Base-by-base conservation (phyloP, 2,888 invertebrate species). In the Cephus spinipes region DNA sequence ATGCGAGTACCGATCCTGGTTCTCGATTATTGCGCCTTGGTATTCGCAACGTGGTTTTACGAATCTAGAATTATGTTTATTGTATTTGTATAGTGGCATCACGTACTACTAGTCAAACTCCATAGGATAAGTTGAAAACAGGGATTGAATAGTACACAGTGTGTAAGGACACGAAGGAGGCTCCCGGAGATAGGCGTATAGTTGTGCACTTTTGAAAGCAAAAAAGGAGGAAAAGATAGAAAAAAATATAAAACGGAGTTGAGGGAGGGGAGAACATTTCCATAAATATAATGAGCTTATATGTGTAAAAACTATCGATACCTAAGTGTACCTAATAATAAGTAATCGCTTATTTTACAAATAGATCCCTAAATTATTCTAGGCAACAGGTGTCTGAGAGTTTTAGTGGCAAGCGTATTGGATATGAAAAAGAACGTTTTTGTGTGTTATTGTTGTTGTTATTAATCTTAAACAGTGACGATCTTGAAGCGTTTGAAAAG, bases 281-380 rank as follows among this genome's bases (percentile, higher is more conserved):
- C 88, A 87, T 88, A 89, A 90, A 85, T 89, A 86, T 91, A 90
- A 91, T 91, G 91, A 91, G 91, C 91, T 91, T 91, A 91, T 90
- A 89, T 81, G 85, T 90, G 89, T 91, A 90, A 90, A 88, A 87
- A 87, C 82, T 90, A 90, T 88, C 85, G 87, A 89, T 90, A 90
- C 88, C 87, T 90, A 90, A 90, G 88, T 90, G 91, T 91, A 91
- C 86, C 86, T 90, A 90, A 84, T 86, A 55, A 79, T 91, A 88
- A 90, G 88, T 55, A 86, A 85, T 85, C 85, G 86, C 89, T 87
- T 87, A 85, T 85, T 87, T 90, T 88, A 85, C 83, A 84, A 85
- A 85, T 81, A 83, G 80, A 83, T 86, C 84, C 71, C 9, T 32
- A 71, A 33, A 33, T 71, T 71, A 71, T 71, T 71, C 32, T 71